Evolutionary conservation across 2,888 invertebrate genomes (phyloP), one percentile per base, ranked within the genome.

Genomic region (Allolobophora icterica): DNA sequence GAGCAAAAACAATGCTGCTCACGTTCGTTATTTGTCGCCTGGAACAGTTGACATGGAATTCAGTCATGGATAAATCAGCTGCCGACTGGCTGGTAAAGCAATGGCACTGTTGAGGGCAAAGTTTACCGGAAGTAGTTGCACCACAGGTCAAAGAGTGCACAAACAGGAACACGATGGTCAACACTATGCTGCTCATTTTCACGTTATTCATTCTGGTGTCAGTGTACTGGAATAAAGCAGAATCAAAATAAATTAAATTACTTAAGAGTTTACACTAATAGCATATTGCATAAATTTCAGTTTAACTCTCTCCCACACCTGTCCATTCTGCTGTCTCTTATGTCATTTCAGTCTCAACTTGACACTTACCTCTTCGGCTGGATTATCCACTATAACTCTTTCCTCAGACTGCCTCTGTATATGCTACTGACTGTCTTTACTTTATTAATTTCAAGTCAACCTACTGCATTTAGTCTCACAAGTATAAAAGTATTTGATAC

Each of bases 31-130:
- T 90, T 35, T 45, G 34, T 42, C 35, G 90, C 42, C 87, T 84
- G 38, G 90, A 84, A 38, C 90, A 90, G 84, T 90, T 84, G n/a
- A 90, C 90, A 19, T n/a, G 83, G n/a, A 38, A n/a, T 84, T 84
- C 90, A 17, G 40, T 90, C 6, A 90, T 33, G 30, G 42, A 52
- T 42, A 19, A 30, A 90, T 83, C 35, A 33, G 34, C 8, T 34
- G 52, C 13, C 17, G 90, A 90, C n/a, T n/a, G 38, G 6, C 34
- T 38, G 17, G 8, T 24, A 6, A 34, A n/a, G 38, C 90, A 90
- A 35, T 52, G n/a, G 35, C 90, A 90, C 15, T 11, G 90, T 15
- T 34, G 58, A 58, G 90, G 90, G 35, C 90, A 90, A 13, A 11
- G 71, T 21, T 87, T 38, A 52, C 34, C 19, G 34, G 30, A 34